Conservation (phyloP, 2,888 invertebrate genomes). For the Trichopoda pennipes region DNA sequence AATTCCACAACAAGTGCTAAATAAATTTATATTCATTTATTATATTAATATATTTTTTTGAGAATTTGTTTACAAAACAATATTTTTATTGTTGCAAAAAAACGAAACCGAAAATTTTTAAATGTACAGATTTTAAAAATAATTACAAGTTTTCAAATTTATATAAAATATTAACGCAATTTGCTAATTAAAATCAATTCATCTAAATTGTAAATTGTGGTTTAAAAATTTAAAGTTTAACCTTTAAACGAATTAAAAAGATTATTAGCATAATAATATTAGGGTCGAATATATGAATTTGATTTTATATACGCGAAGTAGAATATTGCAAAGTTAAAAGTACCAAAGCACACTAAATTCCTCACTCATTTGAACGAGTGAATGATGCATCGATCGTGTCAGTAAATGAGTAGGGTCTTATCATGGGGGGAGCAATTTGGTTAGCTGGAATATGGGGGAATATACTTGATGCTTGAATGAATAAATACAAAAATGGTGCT, state of each 20-base stretch:
- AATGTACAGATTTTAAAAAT: background rate
- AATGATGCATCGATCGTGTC: background rate
- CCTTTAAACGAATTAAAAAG: background rate
- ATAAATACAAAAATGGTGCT: conserved; percentile 64
- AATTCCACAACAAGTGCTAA: conserved; percentile 60
- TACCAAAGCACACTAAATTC: conserved; percentile 7
- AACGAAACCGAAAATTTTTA: background rate
- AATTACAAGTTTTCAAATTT: conserved; percentile 18
- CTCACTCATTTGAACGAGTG: conserved; percentile 23
- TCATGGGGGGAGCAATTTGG: conserved; percentile 10
- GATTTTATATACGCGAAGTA: background rate
- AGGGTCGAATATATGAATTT: background rate
- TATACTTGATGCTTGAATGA: conserved; percentile 59
- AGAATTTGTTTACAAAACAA: conserved; percentile 31
- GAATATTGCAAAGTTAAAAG: conserved; percentile 19
- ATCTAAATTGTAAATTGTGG: conserved; percentile 21
- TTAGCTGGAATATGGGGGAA: conserved; percentile 35
- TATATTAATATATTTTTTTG: conserved; percentile 30
- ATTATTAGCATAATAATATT: background rate
- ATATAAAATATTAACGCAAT: conserved; percentile 26
- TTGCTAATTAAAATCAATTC: conserved; percentile 37
- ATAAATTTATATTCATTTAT: conserved; percentile 59
- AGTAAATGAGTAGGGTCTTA: conserved; percentile 36
- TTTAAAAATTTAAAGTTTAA: conserved; percentile 13
- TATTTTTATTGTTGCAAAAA: background rate